These are phyloP conservation scores for Dromaius novaehollandiae DNA, from an alignment of 2,113 vertebrate species.

Conservation along the genomic window DNA sequence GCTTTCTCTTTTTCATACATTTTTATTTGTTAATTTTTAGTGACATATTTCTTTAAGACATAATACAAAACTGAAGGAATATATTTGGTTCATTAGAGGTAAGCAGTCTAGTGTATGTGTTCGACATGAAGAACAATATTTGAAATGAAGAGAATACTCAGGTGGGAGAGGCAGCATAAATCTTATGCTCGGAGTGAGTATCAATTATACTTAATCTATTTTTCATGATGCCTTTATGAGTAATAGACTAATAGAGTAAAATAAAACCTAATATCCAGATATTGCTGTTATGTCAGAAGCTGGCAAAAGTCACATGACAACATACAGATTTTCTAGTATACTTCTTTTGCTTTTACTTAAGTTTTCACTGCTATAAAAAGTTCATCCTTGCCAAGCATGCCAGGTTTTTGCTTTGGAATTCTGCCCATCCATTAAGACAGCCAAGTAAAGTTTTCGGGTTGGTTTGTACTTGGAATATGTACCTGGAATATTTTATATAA, in stretches of 20 bases:
- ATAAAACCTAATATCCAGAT: neutral
- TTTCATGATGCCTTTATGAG: neutral
- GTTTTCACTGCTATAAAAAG: neutral
- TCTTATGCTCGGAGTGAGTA: neutral
- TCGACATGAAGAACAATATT: neutral
- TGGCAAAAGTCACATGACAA: neutral
- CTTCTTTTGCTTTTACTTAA: neutral
- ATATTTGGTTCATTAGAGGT: neutral
- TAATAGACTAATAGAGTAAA: neutral
- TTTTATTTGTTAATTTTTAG: neutral
- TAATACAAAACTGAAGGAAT: neutral
- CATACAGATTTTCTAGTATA: neutral
- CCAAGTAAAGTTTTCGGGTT: neutral
- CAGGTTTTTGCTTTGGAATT: neutral
- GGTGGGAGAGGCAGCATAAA: neutral
- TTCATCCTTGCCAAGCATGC: neutral
- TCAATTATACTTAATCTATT: neutral
- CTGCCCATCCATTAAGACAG: neutral
- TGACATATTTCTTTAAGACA: neutral
- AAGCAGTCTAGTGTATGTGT: neutral
- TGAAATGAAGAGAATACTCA: neutral
- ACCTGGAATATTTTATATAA: neutral
- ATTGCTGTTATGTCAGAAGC: neutral
- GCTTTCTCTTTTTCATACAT: neutral
- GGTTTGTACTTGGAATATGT: neutral